Base-by-base conservation (phyloP, 1,140 invertebrate species). In the Physella acuta region DNA sequence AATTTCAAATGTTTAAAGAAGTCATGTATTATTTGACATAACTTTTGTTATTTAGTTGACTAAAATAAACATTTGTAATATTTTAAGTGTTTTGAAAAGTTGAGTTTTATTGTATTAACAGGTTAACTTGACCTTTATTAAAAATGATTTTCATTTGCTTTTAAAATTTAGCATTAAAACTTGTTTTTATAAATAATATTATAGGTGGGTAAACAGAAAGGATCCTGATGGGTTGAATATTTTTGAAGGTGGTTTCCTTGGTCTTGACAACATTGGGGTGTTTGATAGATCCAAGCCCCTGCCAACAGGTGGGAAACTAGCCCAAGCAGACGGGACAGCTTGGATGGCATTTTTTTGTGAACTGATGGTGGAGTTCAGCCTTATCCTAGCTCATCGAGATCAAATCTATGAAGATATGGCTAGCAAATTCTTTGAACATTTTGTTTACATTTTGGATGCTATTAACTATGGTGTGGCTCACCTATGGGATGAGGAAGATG, bases 291-390 rank as follows among this genome's bases (percentile, higher is more conserved):
- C 84, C 11, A 78, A 82, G 60, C 83, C 83, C 14, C 72, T 85
- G 16, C 83, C 83, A 3, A 75, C 75, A 33, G 80, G 78, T 3
- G 80, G 78, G 0, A 73, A 75, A 52, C 73, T 86, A 30, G 79
- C 80, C 3, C 85, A 86, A 80, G 85, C 85, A 0, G 85, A 86
- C 76, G 85, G 83, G 28, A 84, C 85, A 3, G 84, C 84, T 0
- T 86, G 85, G 85, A 84, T 86, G 83, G 84, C 83, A 8, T 85
- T 86, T 71, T 86, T 82, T 76, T 81, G 81, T 73, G 70, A 78
- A 8, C 78, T 79, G 36, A 85, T 86, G 84, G 67, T 86, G 64
- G 82, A 85, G 70, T 85, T 85, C 16, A 81, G 84, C 26, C 76
- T 86, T 11, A 81, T 81, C 17, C 72, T 86, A 55, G 79, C 85